phyloP scores from a whole-genome alignment of 2,888 invertebrate species.

The Serrognathus titanus region DNA sequence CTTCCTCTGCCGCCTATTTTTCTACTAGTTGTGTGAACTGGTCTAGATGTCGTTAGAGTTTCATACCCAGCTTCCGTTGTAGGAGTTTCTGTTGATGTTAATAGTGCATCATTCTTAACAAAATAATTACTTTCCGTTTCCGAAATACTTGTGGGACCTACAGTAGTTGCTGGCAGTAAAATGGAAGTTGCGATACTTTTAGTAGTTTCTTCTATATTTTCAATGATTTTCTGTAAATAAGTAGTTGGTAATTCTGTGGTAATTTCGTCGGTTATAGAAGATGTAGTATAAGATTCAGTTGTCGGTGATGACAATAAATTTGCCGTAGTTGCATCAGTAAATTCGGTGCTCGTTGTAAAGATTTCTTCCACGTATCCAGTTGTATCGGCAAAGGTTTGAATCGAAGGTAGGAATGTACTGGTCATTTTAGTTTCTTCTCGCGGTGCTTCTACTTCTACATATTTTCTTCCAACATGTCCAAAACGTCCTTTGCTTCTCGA shows the following conservation, averaged over 20 bases:
- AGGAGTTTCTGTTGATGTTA: background rate
- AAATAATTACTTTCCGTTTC: background rate
- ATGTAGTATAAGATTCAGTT: background rate
- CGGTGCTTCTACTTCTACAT: no score
- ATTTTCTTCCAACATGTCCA: no score
- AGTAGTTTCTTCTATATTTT: conserved; percentile 22
- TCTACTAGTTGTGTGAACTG: background rate
- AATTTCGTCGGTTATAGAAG: conserved; percentile 1
- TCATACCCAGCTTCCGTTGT: background rate
- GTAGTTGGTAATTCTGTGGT: conserved; percentile 4
- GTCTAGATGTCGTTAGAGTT: background rate
- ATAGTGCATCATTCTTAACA: no score
- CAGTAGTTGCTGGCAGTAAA: conserved; percentile 2
- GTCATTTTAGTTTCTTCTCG: no score
- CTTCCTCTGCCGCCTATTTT: no score
- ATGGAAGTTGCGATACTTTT: conserved; percentile 20
- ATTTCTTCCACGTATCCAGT: conserved; percentile 3
- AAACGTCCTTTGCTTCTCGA: no score
- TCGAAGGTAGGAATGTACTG: no score
- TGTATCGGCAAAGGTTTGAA: background rate
- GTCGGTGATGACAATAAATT: conserved; percentile 7
- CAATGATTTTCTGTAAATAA: conserved; percentile 18
- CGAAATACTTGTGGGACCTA: background rate
- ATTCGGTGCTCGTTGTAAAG: conserved; percentile 10
- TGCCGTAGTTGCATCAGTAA: conserved; percentile 1